Conservation (phyloP, 1,140 invertebrate species). For the Trichogramma pretiosum region DNA sequence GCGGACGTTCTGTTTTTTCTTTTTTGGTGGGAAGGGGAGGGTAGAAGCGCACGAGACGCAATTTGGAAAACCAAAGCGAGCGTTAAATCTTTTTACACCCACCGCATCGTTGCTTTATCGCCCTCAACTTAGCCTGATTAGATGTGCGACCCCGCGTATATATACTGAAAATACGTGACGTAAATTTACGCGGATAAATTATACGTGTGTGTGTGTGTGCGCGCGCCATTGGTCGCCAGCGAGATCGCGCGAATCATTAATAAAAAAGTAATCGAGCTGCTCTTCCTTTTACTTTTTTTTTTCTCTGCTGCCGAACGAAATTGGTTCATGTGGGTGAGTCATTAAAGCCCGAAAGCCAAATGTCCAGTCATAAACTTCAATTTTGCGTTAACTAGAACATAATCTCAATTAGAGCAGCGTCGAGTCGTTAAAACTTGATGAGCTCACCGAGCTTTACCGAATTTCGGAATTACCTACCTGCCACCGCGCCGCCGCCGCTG, state of each 20-base stretch:
- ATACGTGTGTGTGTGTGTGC: no score
- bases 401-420: not conserved
- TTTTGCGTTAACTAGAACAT: slow-evolving; percentile 3
- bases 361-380: slow-evolving; percentile 11
- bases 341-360: slow-evolving; percentile 7
- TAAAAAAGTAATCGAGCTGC: slow-evolving; percentile 9
- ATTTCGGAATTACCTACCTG: not conserved
- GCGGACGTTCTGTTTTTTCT: no score
- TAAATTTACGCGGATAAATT: no score
- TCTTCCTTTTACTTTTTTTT: not conserved
- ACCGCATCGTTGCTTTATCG: not conserved
- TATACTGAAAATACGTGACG: no score
- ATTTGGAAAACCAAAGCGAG: no score
- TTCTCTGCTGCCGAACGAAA: not conserved
- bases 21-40: no score
- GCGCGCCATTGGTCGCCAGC: no score
- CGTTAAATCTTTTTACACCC: slow-evolving; percentile 12
- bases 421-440: slow-evolving; percentile 3
- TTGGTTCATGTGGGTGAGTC: not conserved
- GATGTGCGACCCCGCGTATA: no score
- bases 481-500: no score
- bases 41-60: no score
- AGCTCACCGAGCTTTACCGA: not conserved
- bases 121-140: slow-evolving; percentile 7
- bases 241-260: slow-evolving; percentile 10